phyloP scores from a whole-genome alignment of 2,888 invertebrate species.

The Parascotia fuliginaria region DNA sequence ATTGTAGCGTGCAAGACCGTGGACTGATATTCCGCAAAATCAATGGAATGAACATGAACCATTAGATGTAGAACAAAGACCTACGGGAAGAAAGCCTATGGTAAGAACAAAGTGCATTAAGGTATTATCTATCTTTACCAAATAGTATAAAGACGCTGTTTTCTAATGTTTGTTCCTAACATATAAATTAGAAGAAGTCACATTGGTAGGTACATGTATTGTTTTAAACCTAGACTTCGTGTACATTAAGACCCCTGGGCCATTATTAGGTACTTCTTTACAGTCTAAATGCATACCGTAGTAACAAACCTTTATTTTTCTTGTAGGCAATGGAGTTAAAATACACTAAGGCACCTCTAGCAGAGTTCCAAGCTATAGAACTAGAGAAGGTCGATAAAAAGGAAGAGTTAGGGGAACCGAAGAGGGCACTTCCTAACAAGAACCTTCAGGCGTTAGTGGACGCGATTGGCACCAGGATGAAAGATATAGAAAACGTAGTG shows the following conservation, averaged over 20 bases:
- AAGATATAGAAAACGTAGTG: constrained; percentile 72
- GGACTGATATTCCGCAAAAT: not conserved
- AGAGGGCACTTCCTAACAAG: constrained; percentile 24
- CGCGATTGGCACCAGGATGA: constrained; percentile 76
- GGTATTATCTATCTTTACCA: too few species aligned
- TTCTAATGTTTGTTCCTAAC: too few species aligned
- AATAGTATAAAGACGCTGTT: too few species aligned
- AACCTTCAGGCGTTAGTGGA: constrained; percentile 74
- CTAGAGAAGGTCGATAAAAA: constrained; percentile 4
- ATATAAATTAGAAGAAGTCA: too few species aligned
- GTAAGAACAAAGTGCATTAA: too few species aligned
- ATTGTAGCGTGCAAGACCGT: not conserved
- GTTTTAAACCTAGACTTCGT: not conserved
- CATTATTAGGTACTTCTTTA: too few species aligned
- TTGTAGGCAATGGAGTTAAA: constrained; percentile 18
- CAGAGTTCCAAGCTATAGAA: constrained; percentile 32
- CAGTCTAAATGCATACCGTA: too few species aligned
- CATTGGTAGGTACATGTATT: too few species aligned
- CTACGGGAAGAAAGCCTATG: constrained; percentile 16
- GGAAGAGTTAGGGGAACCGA: constrained; percentile 49
- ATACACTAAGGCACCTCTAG: constrained; percentile 30
- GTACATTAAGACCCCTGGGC: not conserved
- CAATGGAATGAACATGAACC: not conserved
- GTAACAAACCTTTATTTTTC: too few species aligned
- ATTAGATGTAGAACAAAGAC: not conserved